These are phyloP conservation scores for Helicoverpa zea DNA, from an alignment of 1,140 invertebrate species.

Conservation along the genomic window DNA sequence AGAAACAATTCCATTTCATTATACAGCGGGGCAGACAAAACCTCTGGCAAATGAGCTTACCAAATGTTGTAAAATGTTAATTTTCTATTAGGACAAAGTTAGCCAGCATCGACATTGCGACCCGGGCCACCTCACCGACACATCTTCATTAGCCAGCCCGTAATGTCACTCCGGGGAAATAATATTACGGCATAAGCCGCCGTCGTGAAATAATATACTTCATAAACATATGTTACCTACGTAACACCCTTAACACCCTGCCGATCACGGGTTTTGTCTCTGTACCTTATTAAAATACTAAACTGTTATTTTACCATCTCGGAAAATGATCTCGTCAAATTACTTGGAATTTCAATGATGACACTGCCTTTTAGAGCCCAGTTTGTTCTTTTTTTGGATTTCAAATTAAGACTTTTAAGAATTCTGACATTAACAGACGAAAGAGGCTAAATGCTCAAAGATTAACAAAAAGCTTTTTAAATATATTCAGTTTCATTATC, in stretches of 20 bases:
- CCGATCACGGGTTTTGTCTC: neutral
- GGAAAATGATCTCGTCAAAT: too few relatives aligned
- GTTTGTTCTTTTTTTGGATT: neutral
- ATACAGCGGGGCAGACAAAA: neutral
- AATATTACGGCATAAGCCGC: slow-evolving; percentile 51
- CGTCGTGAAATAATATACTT: slow-evolving; percentile 38
- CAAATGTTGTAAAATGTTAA: slow-evolving; percentile 48
- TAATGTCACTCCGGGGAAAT: slow-evolving; percentile 67
- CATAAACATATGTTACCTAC: slow-evolving; percentile 21
- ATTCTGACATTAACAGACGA: too few relatives aligned
- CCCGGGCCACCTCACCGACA: slow-evolving; percentile 59
- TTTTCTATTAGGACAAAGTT: slow-evolving; percentile 49
- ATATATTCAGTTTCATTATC: neutral
- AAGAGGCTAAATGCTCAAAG: too few relatives aligned
- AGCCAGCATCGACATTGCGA: slow-evolving; percentile 45
- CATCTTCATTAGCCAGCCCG: slow-evolving; percentile 67
- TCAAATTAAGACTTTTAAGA: too few relatives aligned
- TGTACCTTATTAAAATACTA: neutral
- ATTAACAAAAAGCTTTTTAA: too few relatives aligned
- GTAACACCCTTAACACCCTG: neutral
- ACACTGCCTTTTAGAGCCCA: too few relatives aligned
- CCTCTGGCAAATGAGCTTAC: slow-evolving; percentile 27
- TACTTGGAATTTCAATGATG: too few relatives aligned
- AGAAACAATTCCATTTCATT: slow-evolving; percentile 40
- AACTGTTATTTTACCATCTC: too few relatives aligned